Conservation (phyloP, 2,888 invertebrate genomes). For the Drosophila borborema region DNA sequence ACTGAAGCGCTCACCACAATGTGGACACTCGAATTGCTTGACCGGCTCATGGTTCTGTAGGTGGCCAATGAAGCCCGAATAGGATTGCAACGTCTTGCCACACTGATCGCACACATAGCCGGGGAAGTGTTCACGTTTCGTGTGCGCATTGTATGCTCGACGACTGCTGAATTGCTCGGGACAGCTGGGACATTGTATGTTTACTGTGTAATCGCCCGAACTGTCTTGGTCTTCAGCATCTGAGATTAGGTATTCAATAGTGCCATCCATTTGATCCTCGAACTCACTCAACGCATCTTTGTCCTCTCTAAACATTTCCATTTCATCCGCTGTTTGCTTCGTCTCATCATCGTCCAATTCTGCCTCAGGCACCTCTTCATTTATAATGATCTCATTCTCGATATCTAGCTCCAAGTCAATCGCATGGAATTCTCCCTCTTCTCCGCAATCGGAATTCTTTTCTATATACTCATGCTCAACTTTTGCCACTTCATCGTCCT, state of each 20-base stretch:
- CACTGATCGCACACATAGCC: slow-evolving; percentile 78
- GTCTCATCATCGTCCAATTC: slow-evolving; percentile 38
- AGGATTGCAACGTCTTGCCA: slow-evolving; percentile 71
- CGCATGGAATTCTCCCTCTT: slow-evolving; percentile 51
- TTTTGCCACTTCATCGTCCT: slow-evolving; percentile 21
- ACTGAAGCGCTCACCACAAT: slow-evolving; percentile 71
- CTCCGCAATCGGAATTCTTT: slow-evolving; percentile 47
- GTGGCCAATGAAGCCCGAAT: slow-evolving; percentile 74
- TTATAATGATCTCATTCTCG: slow-evolving; percentile 70
- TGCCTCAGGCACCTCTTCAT: slow-evolving; percentile 52
- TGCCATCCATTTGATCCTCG: slow-evolving; percentile 67
- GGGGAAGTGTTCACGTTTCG: slow-evolving; percentile 72
- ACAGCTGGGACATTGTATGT: slow-evolving; percentile 70
- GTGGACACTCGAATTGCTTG: slow-evolving; percentile 75
- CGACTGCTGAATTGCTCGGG: slow-evolving; percentile 62
- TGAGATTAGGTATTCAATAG: slow-evolving; percentile 68
- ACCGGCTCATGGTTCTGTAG: slow-evolving; percentile 70
- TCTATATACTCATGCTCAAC: slow-evolving; percentile 35
- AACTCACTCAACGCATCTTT: slow-evolving; percentile 63
- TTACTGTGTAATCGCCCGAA: slow-evolving; percentile 62
- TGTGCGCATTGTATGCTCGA: slow-evolving; percentile 68
- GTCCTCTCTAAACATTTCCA: slow-evolving; percentile 41
- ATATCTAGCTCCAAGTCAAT: slow-evolving; percentile 65
- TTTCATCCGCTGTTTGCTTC: slow-evolving; percentile 34
- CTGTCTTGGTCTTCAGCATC: slow-evolving; percentile 66